A percentile compares a stretch with the other conserved stretches of the same genome.
Conservation (phyloP, 1,140 invertebrate genomes). For the Brachionus koreanus region DNA sequence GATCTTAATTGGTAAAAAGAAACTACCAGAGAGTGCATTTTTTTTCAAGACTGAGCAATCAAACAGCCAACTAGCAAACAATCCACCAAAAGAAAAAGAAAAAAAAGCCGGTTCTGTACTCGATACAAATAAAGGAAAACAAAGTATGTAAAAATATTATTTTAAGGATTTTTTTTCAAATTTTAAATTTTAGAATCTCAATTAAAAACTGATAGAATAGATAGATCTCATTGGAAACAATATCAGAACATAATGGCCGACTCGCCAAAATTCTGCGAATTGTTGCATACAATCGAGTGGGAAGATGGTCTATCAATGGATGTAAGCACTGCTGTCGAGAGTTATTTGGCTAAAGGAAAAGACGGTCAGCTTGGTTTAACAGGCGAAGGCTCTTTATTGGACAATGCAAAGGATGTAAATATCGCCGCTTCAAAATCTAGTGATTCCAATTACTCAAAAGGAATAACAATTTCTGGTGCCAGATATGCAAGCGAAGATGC, state of each 20-base stretch:
- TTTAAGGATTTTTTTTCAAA: not conserved
- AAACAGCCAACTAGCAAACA: not conserved
- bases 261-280: constrained; percentile 56
- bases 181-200: not conserved
- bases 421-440: constrained; percentile 11
- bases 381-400: constrained; percentile 56
- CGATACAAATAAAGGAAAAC: not conserved
- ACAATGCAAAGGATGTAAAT: constrained; percentile 50
- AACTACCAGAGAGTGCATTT: constrained; percentile 17
- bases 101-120: constrained; percentile 18
- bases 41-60: constrained; percentile 18
- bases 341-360: constrained; percentile 53
- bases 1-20: constrained; percentile 29
- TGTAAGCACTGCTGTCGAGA: constrained; percentile 56
- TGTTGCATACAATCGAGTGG: constrained; percentile 58
- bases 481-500: constrained; percentile 58
- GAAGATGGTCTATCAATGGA: constrained; percentile 55
- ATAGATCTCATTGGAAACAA: constrained; percentile 52
- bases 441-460: constrained; percentile 47
- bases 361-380: constrained; percentile 57
- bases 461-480: constrained; percentile 55
- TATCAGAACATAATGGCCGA: constrained; percentile 55
- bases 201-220: constrained; percentile 44
- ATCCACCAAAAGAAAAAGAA: constrained; percentile 21
- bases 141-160: not conserved